These are phyloP conservation scores for Elgaria multicarinata DNA, from an alignment of 2,113 vertebrate species.

Conservation along the genomic window DNA sequence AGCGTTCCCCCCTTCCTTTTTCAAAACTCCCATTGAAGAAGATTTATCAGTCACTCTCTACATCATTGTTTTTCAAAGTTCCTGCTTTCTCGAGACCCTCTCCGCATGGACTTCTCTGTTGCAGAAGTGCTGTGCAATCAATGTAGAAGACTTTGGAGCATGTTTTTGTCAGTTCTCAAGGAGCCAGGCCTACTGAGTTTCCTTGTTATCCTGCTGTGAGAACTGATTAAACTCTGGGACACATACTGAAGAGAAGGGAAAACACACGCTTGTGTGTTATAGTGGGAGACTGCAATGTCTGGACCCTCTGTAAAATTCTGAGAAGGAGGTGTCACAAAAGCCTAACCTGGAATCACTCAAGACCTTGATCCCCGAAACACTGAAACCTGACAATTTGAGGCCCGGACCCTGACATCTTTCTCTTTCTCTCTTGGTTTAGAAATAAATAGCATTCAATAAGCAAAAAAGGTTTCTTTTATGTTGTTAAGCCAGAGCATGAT, in stretches of 20 bases:
- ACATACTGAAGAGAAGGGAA: too few species aligned
- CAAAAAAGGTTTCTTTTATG: slow-evolving; percentile 21
- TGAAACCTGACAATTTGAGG: not conserved
- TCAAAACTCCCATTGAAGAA: not conserved
- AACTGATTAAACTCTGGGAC: too few species aligned
- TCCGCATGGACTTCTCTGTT: not conserved
- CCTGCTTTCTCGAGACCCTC: not conserved
- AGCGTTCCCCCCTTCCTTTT: not conserved
- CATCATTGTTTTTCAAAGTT: not conserved
- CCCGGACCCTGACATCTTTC: not conserved
- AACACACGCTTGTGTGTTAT: too few species aligned
- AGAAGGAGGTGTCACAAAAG: not conserved
- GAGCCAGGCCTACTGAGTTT: not conserved
- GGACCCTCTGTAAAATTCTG: not conserved
- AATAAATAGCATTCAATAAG: too few species aligned
- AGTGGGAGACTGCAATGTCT: too few species aligned
- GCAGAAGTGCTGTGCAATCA: not conserved
- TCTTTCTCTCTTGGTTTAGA: not conserved
- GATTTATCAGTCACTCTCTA: slow-evolving; percentile 12
- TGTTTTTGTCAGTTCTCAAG: not conserved
- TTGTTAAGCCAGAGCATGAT: not conserved
- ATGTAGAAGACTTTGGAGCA: not conserved
- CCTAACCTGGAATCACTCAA: not conserved
- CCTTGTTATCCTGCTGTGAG: not conserved
- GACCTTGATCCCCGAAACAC: too few species aligned